Percentiles rank a stretch among this genome's conserved stretches.
Evolutionary conservation across 2,888 invertebrate genomes (phyloP).

Genomic region (Morinoia aosen): DNA sequence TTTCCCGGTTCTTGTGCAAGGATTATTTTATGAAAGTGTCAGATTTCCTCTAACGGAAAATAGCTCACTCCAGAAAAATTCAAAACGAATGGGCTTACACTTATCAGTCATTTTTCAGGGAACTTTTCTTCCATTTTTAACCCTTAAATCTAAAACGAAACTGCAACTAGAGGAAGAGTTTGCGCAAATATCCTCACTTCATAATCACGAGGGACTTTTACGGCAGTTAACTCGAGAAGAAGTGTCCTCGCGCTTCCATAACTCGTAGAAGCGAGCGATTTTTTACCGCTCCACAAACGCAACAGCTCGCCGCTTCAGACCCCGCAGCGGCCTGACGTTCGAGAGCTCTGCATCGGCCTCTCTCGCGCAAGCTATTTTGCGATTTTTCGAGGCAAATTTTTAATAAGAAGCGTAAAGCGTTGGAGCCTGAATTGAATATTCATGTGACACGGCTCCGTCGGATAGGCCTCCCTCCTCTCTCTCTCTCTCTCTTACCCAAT

Average conservation of each 20-base stretch:
- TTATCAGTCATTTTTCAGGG: background rate
- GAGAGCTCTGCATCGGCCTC: background rate
- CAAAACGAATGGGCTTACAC: background rate
- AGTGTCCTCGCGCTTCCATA: background rate
- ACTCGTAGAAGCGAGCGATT: background rate
- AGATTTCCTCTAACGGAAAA: background rate
- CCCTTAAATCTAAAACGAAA: background rate
- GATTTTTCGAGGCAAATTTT: slow-evolving; percentile 13
- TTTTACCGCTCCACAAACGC: background rate
- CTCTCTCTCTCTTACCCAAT: slow-evolving; percentile 23
- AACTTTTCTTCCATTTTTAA: background rate
- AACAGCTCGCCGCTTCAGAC: background rate
- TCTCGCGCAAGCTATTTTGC: background rate
- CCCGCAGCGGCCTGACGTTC: background rate
- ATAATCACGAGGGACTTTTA: background rate
- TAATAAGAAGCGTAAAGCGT: background rate
- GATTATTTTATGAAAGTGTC: background rate
- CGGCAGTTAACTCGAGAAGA: background rate
- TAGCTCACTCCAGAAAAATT: background rate
- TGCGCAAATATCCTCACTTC: background rate
- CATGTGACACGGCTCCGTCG: background rate
- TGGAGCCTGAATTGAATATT: slow-evolving; percentile 21
- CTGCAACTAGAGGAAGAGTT: background rate
- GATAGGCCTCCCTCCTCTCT: background rate
- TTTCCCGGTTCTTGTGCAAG: background rate